Percentiles rank a stretch among this genome's conserved stretches.
Evolutionary conservation across 2,888 invertebrate species (phyloP).

Genomic region (Biston betularia): DNA sequence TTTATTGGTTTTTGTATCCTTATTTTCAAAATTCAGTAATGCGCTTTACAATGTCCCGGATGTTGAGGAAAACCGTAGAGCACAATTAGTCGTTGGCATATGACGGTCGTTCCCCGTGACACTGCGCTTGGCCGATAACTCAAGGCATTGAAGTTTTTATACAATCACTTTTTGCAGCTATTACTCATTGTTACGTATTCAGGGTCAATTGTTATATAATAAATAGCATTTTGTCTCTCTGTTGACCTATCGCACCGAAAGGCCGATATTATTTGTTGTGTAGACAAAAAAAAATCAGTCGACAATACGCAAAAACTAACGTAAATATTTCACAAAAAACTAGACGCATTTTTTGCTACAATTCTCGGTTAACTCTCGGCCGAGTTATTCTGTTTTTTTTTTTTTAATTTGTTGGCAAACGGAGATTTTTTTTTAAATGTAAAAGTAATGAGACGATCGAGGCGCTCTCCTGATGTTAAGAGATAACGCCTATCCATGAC

Average conservation of each 20-base stretch:
- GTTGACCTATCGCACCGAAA: slow-evolving; percentile 8
- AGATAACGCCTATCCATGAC: too few species aligned
- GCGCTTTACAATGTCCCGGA: too few species aligned
- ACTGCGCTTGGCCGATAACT: slow-evolving; percentile 11
- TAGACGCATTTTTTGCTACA: not conserved
- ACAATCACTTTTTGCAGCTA: slow-evolving; percentile 15
- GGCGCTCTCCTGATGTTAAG: too few species aligned
- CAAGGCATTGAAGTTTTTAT: slow-evolving; percentile 6
- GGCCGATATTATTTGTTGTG: not conserved
- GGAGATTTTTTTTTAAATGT: too few species aligned
- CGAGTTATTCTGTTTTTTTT: too few species aligned
- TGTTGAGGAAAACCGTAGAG: too few species aligned
- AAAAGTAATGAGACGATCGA: too few species aligned
- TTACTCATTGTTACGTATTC: slow-evolving; percentile 9
- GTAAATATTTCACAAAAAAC: not conserved
- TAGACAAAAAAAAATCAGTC: not conserved
- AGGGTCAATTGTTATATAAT: slow-evolving; percentile 5
- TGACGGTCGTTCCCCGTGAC: not conserved
- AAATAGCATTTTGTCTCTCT: not conserved
- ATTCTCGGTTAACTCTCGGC: not conserved
- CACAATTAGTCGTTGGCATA: not conserved
- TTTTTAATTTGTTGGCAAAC: too few species aligned
- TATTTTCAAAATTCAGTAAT: too few species aligned
- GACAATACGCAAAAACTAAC: not conserved
- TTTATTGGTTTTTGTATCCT: too few species aligned